Evolutionary conservation across 2,113 vertebrate genomes (phyloP), one percentile per base, ranked within the genome.

Genomic region (Globicephala melas): DNA sequence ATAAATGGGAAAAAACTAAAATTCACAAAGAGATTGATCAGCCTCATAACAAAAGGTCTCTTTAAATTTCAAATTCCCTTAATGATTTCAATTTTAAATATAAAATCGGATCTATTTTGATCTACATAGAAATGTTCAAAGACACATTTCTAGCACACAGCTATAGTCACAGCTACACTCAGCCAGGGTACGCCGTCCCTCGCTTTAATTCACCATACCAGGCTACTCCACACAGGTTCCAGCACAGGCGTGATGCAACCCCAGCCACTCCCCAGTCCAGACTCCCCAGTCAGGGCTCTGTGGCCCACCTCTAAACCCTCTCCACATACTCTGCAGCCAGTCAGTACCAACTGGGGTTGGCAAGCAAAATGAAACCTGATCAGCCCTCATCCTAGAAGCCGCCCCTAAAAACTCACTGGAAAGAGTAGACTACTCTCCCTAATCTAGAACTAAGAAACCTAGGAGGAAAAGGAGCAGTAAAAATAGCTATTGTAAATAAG

Each of bases 401-500:
- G 0, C 53, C 53, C 53, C 15, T 53, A 18, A 53, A 53, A 53
- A 53, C 15, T 18, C 58, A 47, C 10, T 3, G 23, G 5, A 53
- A 26, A 67, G 8, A 31, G 60, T 0, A 60, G 21, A 74, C 5
- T 23, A 5, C 7, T 3, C 47, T 4, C 17, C 33, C 58, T 41
- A 31, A 36, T 44, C 6, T 20, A 31, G n/a, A 62, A 77, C 6
- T 10, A 47, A 53, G 11, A 18, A 55, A 41, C 38, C 21, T 20
- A 17, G 2, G 11, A 18, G 8, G 21, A 71, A 50, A 36, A 41
- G 23, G 17, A 23, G 23, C 55, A 79, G 53, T n/a, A 41, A 44
- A 28, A 79, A 9, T 6, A n/a, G 10, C 26, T 28, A 2, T 1
- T 6, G 5, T 0, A 17, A 10, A 25, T 1, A 55, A 3, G 0